These are phyloP conservation scores for Leistus spinibarbis DNA, from an alignment of 2,888 invertebrate species.

Conservation along the genomic window DNA sequence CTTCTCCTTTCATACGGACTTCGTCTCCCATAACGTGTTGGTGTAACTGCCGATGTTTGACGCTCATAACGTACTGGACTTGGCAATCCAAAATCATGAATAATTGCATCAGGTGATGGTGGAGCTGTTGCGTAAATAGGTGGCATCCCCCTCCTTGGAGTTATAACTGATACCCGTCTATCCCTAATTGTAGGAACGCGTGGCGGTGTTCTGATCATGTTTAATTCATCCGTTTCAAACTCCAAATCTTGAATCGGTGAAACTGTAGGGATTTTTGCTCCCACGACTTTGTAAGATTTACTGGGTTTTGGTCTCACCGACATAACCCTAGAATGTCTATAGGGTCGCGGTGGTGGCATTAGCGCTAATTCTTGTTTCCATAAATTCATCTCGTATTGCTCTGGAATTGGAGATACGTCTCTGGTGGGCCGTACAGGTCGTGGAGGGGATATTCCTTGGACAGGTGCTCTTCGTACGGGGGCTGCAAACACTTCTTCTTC, in stretches of 20 bases:
- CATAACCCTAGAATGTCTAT: not conserved
- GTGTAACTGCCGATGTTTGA: too few species aligned
- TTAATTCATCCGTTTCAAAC: not conserved
- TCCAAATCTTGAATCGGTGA: not conserved
- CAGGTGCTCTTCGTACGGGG: not conserved
- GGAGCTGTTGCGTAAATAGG: not conserved
- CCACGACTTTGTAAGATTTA: not conserved
- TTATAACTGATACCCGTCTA: not conserved
- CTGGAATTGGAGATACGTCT: not conserved
- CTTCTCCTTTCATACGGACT: too few species aligned
- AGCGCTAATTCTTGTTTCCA: conserved; percentile 8
- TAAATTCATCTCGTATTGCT: not conserved
- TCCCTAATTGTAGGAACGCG: not conserved
- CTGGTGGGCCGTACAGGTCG: not conserved
- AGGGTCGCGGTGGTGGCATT: not conserved
- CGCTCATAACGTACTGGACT: not conserved
- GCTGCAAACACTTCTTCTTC: conserved; percentile 21
- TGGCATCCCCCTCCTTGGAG: not conserved
- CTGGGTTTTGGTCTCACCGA: not conserved
- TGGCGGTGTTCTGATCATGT: not conserved
- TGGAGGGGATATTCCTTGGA: not conserved
- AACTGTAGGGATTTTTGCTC: not conserved
- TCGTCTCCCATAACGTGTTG: too few species aligned
- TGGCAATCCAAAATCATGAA: not conserved
- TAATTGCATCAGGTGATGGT: not conserved